Base-by-base conservation (phyloP, 2,113 vertebrate genomes). In the Choloepus hoffmanni region DNA sequence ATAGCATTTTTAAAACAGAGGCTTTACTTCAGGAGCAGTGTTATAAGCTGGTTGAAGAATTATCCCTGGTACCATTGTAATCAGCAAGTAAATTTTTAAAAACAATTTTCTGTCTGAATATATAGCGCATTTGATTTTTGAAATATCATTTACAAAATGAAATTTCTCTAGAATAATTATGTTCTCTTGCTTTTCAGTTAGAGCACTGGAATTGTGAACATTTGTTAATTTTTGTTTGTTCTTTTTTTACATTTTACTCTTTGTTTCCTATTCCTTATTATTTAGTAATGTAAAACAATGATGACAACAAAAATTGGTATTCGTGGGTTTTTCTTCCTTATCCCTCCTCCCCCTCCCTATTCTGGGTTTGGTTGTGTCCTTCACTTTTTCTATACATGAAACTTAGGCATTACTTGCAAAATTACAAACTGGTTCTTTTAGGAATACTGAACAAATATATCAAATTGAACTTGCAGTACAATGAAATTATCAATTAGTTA, bases 1-100 rank as follows among this genome's bases (percentile, higher is more conserved):
- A 98, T 98, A 98, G 98, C 90, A 96, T 97, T 97, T 96, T 67
- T 76, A 83, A 95, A 92, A 86, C 91, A 90, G 87, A 50, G 1
- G 1, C 26, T 95, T 93, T 92, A 21, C 70, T 95, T 96, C 55
- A 74, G 92, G 63, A 18, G 28, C 76, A 45, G 19, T 72, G 21
- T 30, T 89, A 16, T 36, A 26, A 95, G 19, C 43, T 82, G 36
- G 36, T 70, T 76, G n/a, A 94, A 93, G 73, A 95, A 89, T 77
- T 93, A 62, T 28, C 15, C 1, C 40, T 45, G 48, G 53, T 90
- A 84, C n/a, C 30, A 7, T 50, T 92, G 13, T 85, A 55, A 90
- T 86, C 21, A 50, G 53, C 73, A 85, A 60, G 67, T 82, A 68
- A 50, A 78, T 19, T 67, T 92, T 92, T 53, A 14, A 21, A 58